phyloP scores from a whole-genome alignment of 2,888 invertebrate species.

The Apamea crenata region DNA sequence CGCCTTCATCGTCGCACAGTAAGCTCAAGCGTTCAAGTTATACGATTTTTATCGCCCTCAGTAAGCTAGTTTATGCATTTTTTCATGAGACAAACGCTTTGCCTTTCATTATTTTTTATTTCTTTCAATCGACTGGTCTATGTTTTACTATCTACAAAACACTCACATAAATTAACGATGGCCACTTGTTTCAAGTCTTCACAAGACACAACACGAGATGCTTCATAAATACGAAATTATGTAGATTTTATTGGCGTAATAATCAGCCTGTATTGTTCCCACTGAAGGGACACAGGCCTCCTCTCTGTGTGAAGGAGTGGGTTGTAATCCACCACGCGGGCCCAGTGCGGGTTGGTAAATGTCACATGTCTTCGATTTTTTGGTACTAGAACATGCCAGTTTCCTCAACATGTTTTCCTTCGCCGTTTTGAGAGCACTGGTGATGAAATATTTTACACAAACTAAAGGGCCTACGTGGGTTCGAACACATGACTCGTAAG shows the following conservation, averaged over 20 bases:
- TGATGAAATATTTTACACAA: neutral
- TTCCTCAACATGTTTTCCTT: neutral
- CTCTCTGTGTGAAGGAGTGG: too few species aligned
- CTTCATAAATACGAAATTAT: neutral
- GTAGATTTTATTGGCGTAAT: neutral
- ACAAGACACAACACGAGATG: neutral
- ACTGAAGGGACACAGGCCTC: too few species aligned
- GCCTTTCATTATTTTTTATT: conserved; percentile 38
- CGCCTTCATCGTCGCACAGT: neutral
- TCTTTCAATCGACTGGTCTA: conserved; percentile 3
- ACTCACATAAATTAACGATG: conserved; percentile 15
- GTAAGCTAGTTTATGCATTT: conserved; percentile 40
- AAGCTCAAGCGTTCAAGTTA: conserved; percentile 23
- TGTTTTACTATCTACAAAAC: conserved; percentile 18
- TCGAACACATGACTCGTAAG: neutral
- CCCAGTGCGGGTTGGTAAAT: neutral
- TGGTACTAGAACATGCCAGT: neutral
- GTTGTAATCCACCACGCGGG: neutral
- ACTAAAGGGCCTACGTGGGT: neutral
- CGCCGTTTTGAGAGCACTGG: neutral
- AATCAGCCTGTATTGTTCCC: neutral
- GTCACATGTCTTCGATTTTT: neutral
- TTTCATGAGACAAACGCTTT: conserved; percentile 27
- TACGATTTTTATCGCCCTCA: conserved; percentile 35
- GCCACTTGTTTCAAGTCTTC: neutral